Base-by-base conservation (phyloP, 2,888 invertebrate species). In the Mesochorus sp. region DNA sequence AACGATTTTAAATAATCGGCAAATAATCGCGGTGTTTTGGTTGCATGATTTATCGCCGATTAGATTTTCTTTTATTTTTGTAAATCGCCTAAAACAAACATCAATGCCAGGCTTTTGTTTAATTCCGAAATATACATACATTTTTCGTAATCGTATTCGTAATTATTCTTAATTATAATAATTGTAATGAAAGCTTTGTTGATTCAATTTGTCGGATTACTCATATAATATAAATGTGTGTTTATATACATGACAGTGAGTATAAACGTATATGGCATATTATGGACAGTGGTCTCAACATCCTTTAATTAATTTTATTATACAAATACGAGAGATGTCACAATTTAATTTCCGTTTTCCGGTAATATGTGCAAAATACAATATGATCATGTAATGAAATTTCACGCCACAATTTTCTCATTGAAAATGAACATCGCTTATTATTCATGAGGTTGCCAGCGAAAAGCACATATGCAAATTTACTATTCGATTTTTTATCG, bases 301-400 rank as follows among this genome's bases (percentile, higher is more conserved):
- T 39, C 31, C 53, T 34, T 28, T 53, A 67, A 72, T 55, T 55
- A 61, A 67, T 55, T 62, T 34, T 31, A n/a, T 17, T 34, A 34
- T 8, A 24, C 21, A n/a, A n/a, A n/a, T n/a, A 31, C 21, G 8
- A 24, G n/a, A 42, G 49, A 64, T 59, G 37, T 21, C 44, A 12
- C 31, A 34, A 74, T 74, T 55, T 74, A 14, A 61, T 72, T 61
- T 47, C 37, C 37, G 37, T 34, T 39, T 28, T 12, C 21, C 3
- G 31, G n/a, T 28, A 2, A 19, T 44, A n/a, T 19, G 17, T 62
- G 3, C 19, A 6, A n/a, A n/a, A 26, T 57, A 3, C 19, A 6
- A 26, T n/a, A 2, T 19, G 19, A 26, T 24, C 19, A 24, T 31
- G n/a, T n/a, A 55, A 31, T 37, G 62, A 31, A 62, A 70, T 62